Evolutionary conservation across 2,113 vertebrate genomes (phyloP).

Genomic region (Tyrannus savana): DNA sequence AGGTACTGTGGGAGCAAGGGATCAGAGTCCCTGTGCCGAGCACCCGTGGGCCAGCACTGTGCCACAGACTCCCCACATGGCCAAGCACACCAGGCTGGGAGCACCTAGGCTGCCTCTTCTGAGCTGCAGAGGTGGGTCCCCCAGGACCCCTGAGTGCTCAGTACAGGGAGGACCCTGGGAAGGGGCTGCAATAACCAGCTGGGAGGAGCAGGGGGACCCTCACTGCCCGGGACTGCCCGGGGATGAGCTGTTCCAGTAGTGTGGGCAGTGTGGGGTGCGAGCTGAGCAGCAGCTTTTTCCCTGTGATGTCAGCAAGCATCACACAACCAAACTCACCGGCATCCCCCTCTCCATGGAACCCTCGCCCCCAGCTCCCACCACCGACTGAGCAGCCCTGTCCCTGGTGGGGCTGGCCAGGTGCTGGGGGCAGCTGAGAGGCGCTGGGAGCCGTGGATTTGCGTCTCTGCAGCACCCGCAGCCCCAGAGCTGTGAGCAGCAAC

Average conservation of each 20-base stretch:
- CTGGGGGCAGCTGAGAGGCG: not conserved
- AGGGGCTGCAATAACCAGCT: not conserved
- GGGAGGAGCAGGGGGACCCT: not conserved
- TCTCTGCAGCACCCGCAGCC: conserved; percentile 22
- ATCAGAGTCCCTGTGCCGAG: not conserved
- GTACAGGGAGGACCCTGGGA: not conserved
- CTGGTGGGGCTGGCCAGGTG: not conserved
- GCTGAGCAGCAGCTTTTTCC: not conserved
- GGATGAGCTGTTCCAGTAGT: not conserved
- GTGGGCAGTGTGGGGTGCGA: not conserved
- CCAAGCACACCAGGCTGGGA: not conserved
- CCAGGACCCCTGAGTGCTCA: not conserved
- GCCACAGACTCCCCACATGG: accelerated
- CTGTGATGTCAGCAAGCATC: accelerated
- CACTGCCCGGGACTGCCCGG: not conserved
- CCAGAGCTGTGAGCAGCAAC: not conserved
- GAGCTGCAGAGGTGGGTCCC: not conserved
- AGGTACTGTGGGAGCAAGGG: accelerated
- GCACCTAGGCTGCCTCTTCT: not conserved
- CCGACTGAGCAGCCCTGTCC: accelerated
- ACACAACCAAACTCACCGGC: accelerated
- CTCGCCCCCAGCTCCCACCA: accelerated
- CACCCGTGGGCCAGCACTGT: accelerated
- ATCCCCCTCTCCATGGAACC: accelerated
- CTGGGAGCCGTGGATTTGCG: not conserved